Evolutionary conservation across 2,888 invertebrate species (phyloP).

Genomic region (Nematopogon swammerdamellus): DNA sequence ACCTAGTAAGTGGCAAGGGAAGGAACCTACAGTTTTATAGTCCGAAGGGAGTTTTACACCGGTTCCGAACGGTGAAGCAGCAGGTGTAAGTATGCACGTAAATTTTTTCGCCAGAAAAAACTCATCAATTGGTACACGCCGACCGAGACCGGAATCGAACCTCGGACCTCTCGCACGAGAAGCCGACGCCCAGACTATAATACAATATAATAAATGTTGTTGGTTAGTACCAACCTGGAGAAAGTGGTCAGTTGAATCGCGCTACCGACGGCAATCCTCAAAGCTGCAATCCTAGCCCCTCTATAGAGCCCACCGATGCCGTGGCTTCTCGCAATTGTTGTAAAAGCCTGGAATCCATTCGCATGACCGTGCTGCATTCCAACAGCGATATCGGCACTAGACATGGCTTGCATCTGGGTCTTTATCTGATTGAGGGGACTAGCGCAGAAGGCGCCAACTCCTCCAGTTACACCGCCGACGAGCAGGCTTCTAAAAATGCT

Average conservation of each 20-base stretch:
- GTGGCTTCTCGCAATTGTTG: slow-evolving; percentile 45
- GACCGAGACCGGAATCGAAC: too few species aligned
- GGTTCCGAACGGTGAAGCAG: too few species aligned
- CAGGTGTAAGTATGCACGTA: too few species aligned
- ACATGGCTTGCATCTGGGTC: slow-evolving; percentile 72
- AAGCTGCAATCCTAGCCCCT: slow-evolving; percentile 69
- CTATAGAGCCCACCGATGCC: slow-evolving; percentile 71
- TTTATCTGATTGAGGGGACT: slow-evolving; percentile 81
- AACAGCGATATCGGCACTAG: slow-evolving; percentile 73
- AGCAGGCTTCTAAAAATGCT: slow-evolving; percentile 31
- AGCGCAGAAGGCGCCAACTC: slow-evolving; percentile 63
- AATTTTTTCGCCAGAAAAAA: too few species aligned
- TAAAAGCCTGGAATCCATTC: slow-evolving; percentile 52
- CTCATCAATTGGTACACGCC: too few species aligned
- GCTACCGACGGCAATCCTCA: slow-evolving; percentile 77
- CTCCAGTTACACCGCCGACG: slow-evolving; percentile 57
- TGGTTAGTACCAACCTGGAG: too few species aligned
- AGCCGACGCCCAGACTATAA: too few species aligned
- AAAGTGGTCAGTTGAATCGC: slow-evolving; percentile 81
- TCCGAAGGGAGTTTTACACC: too few species aligned
- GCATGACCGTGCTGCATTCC: slow-evolving; percentile 76
- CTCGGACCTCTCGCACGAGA: too few species aligned
- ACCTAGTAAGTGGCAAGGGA: too few species aligned
- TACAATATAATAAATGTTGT: too few species aligned
- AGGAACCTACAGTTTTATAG: too few species aligned